Percentiles rank a stretch among this genome's conserved stretches.
Evolutionary conservation across 2,113 vertebrate species (phyloP).

Genomic region (Capreolus pygargus): DNA sequence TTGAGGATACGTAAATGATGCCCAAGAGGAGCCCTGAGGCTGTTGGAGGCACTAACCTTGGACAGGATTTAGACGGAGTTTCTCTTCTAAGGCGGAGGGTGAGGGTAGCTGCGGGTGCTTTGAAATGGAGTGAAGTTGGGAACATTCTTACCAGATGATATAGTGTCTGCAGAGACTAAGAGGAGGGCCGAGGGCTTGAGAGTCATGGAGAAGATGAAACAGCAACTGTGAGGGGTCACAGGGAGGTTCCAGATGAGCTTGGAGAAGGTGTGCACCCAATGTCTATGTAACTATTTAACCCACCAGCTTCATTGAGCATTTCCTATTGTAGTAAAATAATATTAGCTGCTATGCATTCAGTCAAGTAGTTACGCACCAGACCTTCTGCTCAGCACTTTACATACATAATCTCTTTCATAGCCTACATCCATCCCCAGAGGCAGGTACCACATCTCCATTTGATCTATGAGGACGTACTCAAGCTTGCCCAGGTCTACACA

Average conservation of each 20-base stretch:
- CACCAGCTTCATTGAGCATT: not conserved
- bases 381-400: not conserved
- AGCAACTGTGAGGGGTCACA: not conserved
- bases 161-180: not conserved
- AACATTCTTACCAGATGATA: not conserved
- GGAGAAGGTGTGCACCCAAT: not conserved
- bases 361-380: not conserved
- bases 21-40: not conserved
- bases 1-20: not conserved
- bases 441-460: not conserved
- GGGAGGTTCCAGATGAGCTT: not conserved
- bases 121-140: not conserved
- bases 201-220: not conserved
- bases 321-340: not conserved
- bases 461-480: not conserved
- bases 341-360: not conserved
- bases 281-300: not conserved
- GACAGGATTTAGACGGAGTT: not conserved
- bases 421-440: not conserved
- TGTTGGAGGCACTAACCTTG: not conserved
- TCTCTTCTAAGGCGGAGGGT: not conserved
- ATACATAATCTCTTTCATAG: not conserved
- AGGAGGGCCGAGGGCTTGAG: not conserved
- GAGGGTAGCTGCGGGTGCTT: not conserved
- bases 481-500: not conserved